Evolutionary conservation across 1,140 invertebrate species (phyloP), one percentile per base, ranked within the genome.

Genomic region (Teleogryllus occipitalis): DNA sequence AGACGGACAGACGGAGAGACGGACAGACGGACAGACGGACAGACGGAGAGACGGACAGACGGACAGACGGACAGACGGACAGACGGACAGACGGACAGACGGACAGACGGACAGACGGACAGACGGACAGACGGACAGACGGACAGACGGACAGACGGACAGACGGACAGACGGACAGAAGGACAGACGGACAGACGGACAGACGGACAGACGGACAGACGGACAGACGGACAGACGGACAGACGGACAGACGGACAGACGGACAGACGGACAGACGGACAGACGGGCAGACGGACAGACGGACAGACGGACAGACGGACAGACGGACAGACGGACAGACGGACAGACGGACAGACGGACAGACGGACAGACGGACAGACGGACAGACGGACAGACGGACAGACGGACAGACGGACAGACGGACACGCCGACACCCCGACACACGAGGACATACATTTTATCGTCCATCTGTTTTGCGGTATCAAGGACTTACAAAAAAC

Each of bases 301-400:
- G 79, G 22, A 79, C 54, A 72, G 54, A 75, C 75, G 22, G 75
- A 75, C 79, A 80, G 73, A 80, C 79, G 79, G 73, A 80, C 79
- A 78, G 79, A 80, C 79, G 79, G 73, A 80, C 79, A 80, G 73
- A 80, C 73, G 79, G 73, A 80, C 73, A 80, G 73, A 80, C 79
- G 79, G 73, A 80, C 73, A 80, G 73, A 80, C 79, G 79, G 73
- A 80, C 79, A 80, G 73, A 80, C 79, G 79, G 73, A 80, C 79
- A 80, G 73, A 80, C 79, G 79, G 73, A 80, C 79, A 80, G 73
- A 80, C 79, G 79, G 73, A 80, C 79, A 80, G 79, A 80, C 79
- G 79, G 73, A 80, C 79, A 80, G 79, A 80, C 79, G 79, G 79
- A 80, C 79, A 80, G 79, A 80, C 79, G 79, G 79, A 80, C 77